These are phyloP conservation scores for Dermatophagoides farinae DNA, from an alignment of 1,140 invertebrate species.

Conservation along the genomic window DNA sequence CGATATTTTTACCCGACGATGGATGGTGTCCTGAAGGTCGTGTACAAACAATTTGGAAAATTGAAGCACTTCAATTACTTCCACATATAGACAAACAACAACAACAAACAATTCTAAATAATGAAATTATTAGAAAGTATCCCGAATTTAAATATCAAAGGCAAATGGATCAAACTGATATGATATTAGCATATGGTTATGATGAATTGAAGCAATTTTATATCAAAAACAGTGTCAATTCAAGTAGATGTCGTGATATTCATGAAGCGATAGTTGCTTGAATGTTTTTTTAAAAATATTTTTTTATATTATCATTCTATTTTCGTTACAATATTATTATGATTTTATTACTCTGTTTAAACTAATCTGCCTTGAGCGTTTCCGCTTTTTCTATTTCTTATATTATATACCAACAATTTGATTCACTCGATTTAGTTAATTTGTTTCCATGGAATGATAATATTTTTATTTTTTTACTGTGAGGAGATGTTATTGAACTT, in stretches of 20 bases:
- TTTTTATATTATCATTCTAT: not conserved
- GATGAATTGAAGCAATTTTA: not conserved
- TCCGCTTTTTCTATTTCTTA: too few species aligned
- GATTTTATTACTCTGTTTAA: too few species aligned
- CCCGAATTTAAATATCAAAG: not conserved
- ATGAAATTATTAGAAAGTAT: too few species aligned
- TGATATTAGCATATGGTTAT: conserved; percentile 5
- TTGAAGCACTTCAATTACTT: conserved; percentile 2
- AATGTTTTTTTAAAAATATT: not conserved
- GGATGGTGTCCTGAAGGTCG: conserved; percentile 8
- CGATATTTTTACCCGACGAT: not conserved
- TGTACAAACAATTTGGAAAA: conserved; percentile 7
- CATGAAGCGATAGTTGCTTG: conserved; percentile 5
- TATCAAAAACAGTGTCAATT: not conserved
- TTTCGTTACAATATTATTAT: too few species aligned
- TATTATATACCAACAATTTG: too few species aligned
- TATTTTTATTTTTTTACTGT: too few species aligned
- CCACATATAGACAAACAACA: not conserved
- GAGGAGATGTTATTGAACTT: too few species aligned
- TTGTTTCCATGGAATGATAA: too few species aligned
- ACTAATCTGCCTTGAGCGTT: too few species aligned
- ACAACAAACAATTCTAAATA: too few species aligned
- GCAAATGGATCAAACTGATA: conserved; percentile 2
- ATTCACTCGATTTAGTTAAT: too few species aligned
- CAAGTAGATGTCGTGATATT: not conserved